These are phyloP conservation scores for Tenebrosternarchus preto DNA, from an alignment of 2,113 vertebrate species.

Conservation along the genomic window DNA sequence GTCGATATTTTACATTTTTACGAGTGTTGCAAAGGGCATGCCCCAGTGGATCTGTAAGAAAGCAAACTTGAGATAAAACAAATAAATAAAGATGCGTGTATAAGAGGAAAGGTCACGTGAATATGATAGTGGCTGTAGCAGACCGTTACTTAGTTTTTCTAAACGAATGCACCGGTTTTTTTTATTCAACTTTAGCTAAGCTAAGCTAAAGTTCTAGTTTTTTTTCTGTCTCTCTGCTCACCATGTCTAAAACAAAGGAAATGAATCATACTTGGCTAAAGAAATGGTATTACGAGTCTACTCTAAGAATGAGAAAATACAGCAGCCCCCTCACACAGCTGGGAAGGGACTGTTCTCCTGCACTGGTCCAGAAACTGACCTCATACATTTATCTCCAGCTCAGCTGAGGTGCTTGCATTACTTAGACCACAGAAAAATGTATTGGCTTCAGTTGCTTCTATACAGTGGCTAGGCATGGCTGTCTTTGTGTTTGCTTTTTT, in stretches of 20 bases:
- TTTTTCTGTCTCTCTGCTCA: background rate
- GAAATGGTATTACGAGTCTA: slow-evolving; percentile 35
- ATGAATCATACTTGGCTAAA: slow-evolving; percentile 49
- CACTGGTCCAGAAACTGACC: slow-evolving; percentile 41
- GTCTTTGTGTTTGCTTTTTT: background rate
- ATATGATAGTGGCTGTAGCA: background rate
- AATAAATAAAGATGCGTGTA: background rate
- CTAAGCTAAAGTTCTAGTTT: background rate
- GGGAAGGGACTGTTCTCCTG: slow-evolving; percentile 23
- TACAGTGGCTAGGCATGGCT: background rate
- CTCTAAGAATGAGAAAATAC: slow-evolving; percentile 14
- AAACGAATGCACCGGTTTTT: background rate
- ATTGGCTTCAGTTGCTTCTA: background rate
- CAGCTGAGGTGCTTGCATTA: slow-evolving; percentile 29
- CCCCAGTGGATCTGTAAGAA: background rate
- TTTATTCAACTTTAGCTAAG: background rate
- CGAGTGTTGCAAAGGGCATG: no score
- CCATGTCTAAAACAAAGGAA: slow-evolving; percentile 43
- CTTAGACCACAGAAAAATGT: slow-evolving; percentile 1
- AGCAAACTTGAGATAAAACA: background rate
- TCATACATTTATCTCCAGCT: slow-evolving; percentile 29
- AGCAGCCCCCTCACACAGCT: slow-evolving; percentile 39
- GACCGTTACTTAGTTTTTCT: background rate
- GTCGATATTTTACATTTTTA: no score
- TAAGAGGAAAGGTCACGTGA: background rate